A percentile compares a stretch with the other conserved stretches of the same genome.
phyloP scores from a whole-genome alignment of 1,140 invertebrate genomes.

The Phocides pigmalion region DNA sequence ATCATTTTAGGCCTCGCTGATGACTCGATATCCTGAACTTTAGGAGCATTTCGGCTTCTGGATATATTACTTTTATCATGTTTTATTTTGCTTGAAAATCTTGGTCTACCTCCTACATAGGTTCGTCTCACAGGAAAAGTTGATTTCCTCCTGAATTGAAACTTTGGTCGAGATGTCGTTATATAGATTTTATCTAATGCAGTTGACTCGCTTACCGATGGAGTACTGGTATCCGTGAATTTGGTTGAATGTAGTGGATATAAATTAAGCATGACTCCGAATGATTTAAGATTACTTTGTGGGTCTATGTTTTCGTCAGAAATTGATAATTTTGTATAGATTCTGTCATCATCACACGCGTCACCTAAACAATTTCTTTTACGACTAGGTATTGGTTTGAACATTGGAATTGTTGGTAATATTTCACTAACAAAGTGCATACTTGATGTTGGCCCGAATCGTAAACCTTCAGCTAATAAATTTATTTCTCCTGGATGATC shows the following conservation, averaged over 20 bases:
- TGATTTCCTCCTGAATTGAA: slow-evolving; percentile 68
- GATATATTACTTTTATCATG: slow-evolving; percentile 1
- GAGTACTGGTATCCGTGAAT: slow-evolving; percentile 5
- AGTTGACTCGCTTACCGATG: slow-evolving; percentile 5
- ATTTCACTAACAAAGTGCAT: slow-evolving; percentile 34
- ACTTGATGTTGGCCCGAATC: slow-evolving; percentile 58
- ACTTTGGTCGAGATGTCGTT: slow-evolving; percentile 57
- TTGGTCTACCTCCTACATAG: slow-evolving; percentile 40
- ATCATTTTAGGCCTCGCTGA: slow-evolving; percentile 47
- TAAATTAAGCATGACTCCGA: slow-evolving; percentile 61
- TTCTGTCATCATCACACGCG: slow-evolving; percentile 17
- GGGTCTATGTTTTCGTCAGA: slow-evolving; percentile 14
- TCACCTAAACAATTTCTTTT: slow-evolving; percentile 46
- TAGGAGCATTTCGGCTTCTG: too few species aligned
- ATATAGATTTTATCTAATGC: slow-evolving; percentile 62
- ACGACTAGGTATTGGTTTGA: slow-evolving; percentile 46
- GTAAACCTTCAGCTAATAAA: slow-evolving; percentile 73
- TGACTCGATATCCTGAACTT: slow-evolving; percentile 19
- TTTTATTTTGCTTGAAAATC: slow-evolving; percentile 35
- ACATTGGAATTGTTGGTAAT: slow-evolving; percentile 46
- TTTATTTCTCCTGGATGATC: slow-evolving; percentile 77
- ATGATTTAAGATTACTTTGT: slow-evolving; percentile 45
- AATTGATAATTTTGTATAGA: slow-evolving; percentile 8
- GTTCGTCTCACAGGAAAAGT: slow-evolving; percentile 45
- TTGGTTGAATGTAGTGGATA: slow-evolving; percentile 43